phyloP scores from a whole-genome alignment of 1,140 invertebrate species.

The Platyscapa corneri region DNA sequence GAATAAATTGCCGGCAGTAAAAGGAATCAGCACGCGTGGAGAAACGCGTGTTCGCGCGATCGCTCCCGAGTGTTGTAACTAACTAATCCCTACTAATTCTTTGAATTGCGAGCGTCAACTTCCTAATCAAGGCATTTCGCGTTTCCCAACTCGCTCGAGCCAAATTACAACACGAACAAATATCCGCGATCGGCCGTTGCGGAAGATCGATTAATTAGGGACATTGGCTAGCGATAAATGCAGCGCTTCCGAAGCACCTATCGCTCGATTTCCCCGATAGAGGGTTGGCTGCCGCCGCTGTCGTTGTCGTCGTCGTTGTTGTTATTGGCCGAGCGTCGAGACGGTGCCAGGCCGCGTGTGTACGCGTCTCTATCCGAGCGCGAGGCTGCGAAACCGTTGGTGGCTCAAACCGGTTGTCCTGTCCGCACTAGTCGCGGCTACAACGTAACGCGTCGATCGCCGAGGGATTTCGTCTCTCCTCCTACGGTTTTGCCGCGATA shows the following conservation, averaged over 20 bases:
- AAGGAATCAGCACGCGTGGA: no score
- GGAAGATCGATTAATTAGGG: constrained; percentile 20
- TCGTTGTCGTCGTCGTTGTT: no score
- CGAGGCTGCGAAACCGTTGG: constrained; percentile 12
- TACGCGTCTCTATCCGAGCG: neutral
- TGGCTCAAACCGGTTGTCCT: neutral
- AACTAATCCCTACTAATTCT: constrained; percentile 7
- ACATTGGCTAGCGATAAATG: neutral
- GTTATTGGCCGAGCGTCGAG: no score
- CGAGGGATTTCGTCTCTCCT: constrained; percentile 6
- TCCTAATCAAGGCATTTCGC: neutral
- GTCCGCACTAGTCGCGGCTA: neutral
- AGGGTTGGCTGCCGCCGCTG: no score
- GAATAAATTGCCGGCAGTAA: neutral
- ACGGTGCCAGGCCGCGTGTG: neutral
- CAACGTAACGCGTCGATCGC: constrained; percentile 23
- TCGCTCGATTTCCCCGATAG: neutral
- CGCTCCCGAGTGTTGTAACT: neutral
- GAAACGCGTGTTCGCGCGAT: neutral
- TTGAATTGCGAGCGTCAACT: neutral
- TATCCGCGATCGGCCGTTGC: neutral
- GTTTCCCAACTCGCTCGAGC: neutral
- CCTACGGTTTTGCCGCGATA: constrained; percentile 11
- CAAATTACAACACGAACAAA: neutral
- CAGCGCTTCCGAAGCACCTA: neutral